Base-by-base conservation (phyloP, 2,797 vertebrate genomes). In the Mormyrus proboscirostris region DNA sequence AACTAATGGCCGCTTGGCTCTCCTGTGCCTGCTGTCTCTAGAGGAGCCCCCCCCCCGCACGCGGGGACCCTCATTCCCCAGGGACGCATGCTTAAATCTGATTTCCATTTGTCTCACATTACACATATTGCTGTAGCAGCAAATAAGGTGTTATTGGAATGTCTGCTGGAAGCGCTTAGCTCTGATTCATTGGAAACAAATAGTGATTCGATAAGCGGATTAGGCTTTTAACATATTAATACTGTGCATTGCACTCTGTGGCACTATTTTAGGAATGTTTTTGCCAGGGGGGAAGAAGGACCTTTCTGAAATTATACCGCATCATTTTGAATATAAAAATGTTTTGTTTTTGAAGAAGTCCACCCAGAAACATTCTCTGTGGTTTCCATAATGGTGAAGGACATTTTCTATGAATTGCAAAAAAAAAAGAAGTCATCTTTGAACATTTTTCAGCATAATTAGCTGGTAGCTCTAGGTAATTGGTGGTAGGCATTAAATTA, bases 141-240 rank as follows among this genome's bases (percentile, higher is more conserved):
- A 89, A 91, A 88, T 91, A 89, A 90, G 92, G 88, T 76, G 33
- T 91, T 92, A 89, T 86, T 90, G 82, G 90, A 87, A 90, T 76
- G 83, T 91, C 79, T 90, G 73, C 84, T 76, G 91, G 89, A 89
- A 88, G 90, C 89, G 76, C 89, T 91, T 90, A 89, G 88, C 87
- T 87, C 51, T 91, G 89, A 90, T 92, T 90, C 90, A 92, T 90
- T 84, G 90, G 87, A 90, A 90, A 90, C 88, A 88, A 89, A 88
- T 89, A 88, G 87, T 4, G 53, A 51, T 49, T 73, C 59, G 57
- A 84, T 76, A 89, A 90, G 91, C 88, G 88, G 89, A 90, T 90
- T 90, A 86, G 79, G 82, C 82, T 88, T 87, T 89, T 88, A 91
- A 87, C 91, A 88, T 84, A 87, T 91, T 91, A 90, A 88, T 53